Evolutionary conservation across 2,888 invertebrate genomes (phyloP), one percentile per base, ranked within the genome.

Genomic region (Tinea pellionella): DNA sequence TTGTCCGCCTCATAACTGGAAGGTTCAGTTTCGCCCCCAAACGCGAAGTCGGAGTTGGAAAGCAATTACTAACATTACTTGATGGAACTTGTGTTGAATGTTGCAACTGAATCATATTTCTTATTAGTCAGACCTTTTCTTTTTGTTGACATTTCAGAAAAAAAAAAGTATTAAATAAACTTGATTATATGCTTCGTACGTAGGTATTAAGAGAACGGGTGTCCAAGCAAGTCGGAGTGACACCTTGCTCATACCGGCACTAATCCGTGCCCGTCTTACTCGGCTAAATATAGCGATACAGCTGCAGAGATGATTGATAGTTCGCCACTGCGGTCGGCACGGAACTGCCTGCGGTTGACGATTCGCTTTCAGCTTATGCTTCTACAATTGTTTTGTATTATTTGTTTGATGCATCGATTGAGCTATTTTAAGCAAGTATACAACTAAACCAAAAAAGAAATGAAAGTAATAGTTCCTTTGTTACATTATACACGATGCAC

Each of bases 1-100:
- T 13, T 42, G 58, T 12, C 18, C 37, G 59, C 67, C 71, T 75
- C 69, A 75, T 77, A 80, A 80, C 80, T 73, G 75, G 79, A 80
- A 79, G 78, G 80, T 80, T 77, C 70, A 79, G 79, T 81, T 80
- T 80, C 75, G 77, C 74, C 72, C 71, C 72, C 75, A 70, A 53
- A 16, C 47, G 47, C 18, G 6, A 24, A 53, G 53, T 3, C 53
- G 24, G 24, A 53, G 53, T 53, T 53, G 53, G 24, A 53, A 47
- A 24, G 53, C 53, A 53, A 53, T 53, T 53, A 53, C 53, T 53
- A 53, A 53, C 53, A 53, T 53, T 24, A 53, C 53, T 53, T 53
- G 24, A 53, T 47, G 47, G 47, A 47, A 47, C 47, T 47, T 16
- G 53, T 53, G 53, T 24, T 24, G 24, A 53, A 53, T 24, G 53